Evolutionary conservation across 2,113 vertebrate genomes (phyloP).

Genomic region (Hippoglossus stenolepis): DNA sequence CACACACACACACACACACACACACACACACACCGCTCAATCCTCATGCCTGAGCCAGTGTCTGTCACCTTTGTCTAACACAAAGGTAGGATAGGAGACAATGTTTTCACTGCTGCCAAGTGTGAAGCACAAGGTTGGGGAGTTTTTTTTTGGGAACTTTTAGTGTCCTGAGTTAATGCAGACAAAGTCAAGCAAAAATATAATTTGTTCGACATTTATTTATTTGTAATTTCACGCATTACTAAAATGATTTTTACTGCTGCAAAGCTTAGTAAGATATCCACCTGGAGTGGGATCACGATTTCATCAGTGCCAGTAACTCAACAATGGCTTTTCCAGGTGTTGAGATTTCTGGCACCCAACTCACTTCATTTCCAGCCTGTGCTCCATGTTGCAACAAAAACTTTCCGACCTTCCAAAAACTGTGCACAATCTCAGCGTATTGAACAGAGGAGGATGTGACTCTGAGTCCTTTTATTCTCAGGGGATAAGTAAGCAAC

Average conservation of each 20-base stretch:
- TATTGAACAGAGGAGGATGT: slow-evolving; percentile 40
- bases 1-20: slow-evolving; percentile 13
- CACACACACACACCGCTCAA: slow-evolving; percentile 31
- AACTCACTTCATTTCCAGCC: slow-evolving; percentile 46
- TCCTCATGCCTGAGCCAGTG: slow-evolving; percentile 52
- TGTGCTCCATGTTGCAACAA: slow-evolving; percentile 27
- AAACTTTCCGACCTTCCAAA: slow-evolving; percentile 40
- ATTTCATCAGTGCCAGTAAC: slow-evolving; percentile 21
- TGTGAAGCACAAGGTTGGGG: slow-evolving; percentile 40
- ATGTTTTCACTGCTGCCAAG: slow-evolving; percentile 35
- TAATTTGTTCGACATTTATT: not conserved
- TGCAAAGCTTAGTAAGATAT: not conserved
- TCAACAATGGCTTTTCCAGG: slow-evolving; percentile 55
- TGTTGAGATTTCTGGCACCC: slow-evolving; percentile 45
- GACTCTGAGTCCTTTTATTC: slow-evolving; percentile 8
- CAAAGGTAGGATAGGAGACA: slow-evolving; percentile 53
- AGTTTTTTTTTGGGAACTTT: not conserved
- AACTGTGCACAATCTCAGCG: slow-evolving; percentile 45
- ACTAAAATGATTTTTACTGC: not conserved
- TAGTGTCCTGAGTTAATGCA: not conserved
- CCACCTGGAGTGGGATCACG: slow-evolving; percentile 17
- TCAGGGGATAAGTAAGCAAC: not conserved
- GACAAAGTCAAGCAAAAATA: not conserved
- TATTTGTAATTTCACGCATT: not conserved
- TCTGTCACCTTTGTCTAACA: slow-evolving; percentile 68